phyloP scores from a whole-genome alignment of 1,140 invertebrate species.

The Zaprionus kolodkinae region DNA sequence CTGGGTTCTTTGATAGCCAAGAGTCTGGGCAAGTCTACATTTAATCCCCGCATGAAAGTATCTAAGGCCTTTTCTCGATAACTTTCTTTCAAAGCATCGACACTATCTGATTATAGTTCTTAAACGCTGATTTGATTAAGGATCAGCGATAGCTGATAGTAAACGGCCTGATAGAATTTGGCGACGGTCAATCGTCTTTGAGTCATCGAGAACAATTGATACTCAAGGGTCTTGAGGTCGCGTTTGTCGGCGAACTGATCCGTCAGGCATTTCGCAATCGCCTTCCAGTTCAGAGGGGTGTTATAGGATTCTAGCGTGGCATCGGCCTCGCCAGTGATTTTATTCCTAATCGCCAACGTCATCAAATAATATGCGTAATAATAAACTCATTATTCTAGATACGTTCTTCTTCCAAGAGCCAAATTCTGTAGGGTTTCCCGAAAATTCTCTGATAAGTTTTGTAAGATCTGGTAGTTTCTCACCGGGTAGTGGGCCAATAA shows the following conservation, averaged over 20 bases:
- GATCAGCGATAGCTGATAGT: conserved; percentile 4
- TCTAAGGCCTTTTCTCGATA: not conserved
- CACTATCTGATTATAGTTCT: not conserved
- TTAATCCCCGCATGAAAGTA: not conserved
- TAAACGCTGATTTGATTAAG: not conserved
- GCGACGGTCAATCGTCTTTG: conserved; percentile 1
- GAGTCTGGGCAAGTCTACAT: not conserved
- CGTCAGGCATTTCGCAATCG: conserved; percentile 3
- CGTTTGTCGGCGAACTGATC: conserved; percentile 5
- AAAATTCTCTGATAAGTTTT: conserved; percentile 1
- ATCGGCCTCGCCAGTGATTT: conserved; percentile 6
- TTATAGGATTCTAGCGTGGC: conserved; percentile 2
- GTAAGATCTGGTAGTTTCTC: conserved; percentile 1
- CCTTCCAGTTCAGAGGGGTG: conserved; percentile 12
- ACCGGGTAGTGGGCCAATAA: not conserved
- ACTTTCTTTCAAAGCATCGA: not conserved
- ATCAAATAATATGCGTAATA: conserved; percentile 11
- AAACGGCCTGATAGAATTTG: conserved; percentile 5
- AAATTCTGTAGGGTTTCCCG: not conserved
- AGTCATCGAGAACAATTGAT: conserved; percentile 5
- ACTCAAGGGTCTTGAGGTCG: not conserved
- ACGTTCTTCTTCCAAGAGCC: not conserved
- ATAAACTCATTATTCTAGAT: conserved; percentile 10
- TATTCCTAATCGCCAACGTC: conserved; percentile 7
- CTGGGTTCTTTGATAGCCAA: conserved; percentile 3